Evolutionary conservation across 2,888 invertebrate species (phyloP).

Genomic region (Drosophila borborema): DNA sequence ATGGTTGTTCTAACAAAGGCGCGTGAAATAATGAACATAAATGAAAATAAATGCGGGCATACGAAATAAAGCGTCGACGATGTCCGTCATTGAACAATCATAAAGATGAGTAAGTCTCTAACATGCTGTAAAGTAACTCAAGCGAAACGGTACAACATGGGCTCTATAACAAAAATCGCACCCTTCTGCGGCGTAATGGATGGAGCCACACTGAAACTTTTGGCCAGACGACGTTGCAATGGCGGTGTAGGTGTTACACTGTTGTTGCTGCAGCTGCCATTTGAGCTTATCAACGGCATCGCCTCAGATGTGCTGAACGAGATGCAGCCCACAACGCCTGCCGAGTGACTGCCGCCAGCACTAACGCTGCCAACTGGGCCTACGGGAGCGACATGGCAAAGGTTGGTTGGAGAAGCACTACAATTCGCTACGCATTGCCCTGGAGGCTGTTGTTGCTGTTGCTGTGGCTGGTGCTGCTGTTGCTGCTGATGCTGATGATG

Average conservation of each 20-base stretch:
- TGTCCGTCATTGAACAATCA: conserved; percentile 3
- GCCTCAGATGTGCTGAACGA: conserved; percentile 69
- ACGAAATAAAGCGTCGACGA: not conserved
- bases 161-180: conserved; percentile 68
- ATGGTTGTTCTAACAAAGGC: conserved; percentile 10
- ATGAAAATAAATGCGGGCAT: conserved; percentile 13
- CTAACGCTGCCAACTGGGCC: conserved; percentile 55
- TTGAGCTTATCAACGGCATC: conserved; percentile 28
- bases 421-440: conserved; percentile 40
- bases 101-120: not conserved
- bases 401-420: conserved; percentile 46
- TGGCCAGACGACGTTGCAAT: conserved; percentile 94
- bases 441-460: conserved; percentile 46
- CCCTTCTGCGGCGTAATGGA: conserved; percentile 86
- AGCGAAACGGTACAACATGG: conserved; percentile 35
- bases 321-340: conserved; percentile 80
- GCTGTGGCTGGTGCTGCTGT: conserved; percentile 34
- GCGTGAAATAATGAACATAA: conserved; percentile 30
- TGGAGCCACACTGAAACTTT: conserved; percentile 95
- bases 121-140: conserved; percentile 31
- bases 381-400: conserved; percentile 15
- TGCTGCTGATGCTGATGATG: conserved; percentile 54
- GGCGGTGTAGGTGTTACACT: conserved; percentile 90
- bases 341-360: conserved; percentile 85
- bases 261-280: conserved; percentile 64